Percentiles rank a stretch among this genome's conserved stretches.
phyloP scores from a whole-genome alignment of 2,797 vertebrate genomes.

The Buphagus erythrorhynchus region DNA sequence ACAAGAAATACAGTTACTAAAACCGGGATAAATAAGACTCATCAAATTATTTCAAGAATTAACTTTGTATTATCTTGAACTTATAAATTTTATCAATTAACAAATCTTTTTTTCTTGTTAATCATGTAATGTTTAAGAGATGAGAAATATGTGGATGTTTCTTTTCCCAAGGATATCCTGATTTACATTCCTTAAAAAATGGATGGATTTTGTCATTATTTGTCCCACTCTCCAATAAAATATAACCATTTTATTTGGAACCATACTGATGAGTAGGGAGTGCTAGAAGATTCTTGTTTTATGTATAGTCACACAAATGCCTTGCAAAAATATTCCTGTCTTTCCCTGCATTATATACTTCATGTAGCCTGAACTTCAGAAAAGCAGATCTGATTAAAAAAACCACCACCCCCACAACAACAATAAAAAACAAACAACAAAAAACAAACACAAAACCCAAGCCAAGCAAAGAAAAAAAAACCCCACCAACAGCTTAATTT shows the following conservation, averaged over 20 bases:
- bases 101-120: neutral
- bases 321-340: neutral
- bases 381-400: neutral
- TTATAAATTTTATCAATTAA: neutral
- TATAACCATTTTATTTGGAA: neutral
- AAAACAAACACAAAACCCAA: neutral
- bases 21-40: neutral
- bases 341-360: neutral
- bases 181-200: neutral
- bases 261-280: neutral
- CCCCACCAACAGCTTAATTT: neutral
- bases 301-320: neutral
- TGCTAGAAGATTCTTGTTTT: neutral
- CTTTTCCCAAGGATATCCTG: neutral
- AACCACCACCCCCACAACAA: neutral
- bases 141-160: neutral
- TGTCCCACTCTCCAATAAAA: neutral
- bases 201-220: neutral
- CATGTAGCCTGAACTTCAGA: neutral
- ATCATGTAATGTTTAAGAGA: neutral
- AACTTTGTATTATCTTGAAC: neutral
- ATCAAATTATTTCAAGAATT: neutral
- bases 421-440: neutral
- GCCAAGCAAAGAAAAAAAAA: no score
- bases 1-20: neutral